Base-by-base conservation (phyloP, 2,113 vertebrate genomes). In the Centrocercus urophasianus region DNA sequence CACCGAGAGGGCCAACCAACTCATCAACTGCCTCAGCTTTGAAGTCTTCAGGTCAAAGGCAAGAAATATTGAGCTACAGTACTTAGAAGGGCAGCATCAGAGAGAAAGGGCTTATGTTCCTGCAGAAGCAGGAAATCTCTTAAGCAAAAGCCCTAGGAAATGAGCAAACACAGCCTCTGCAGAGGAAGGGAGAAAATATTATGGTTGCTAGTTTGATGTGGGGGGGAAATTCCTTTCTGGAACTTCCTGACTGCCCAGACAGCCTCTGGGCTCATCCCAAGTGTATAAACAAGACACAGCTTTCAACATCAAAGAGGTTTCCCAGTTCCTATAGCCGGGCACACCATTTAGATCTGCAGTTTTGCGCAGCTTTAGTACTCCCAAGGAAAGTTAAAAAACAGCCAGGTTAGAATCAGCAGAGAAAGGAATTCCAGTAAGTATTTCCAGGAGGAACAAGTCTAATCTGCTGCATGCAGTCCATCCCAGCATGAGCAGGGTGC, bases 221-320 rank as follows among this genome's bases (percentile, higher is more conserved):
- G 40, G 36, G 90, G 90, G 79, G 34, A 91, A 89, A 93, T 91
- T 94, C 75, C 83, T 90, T 93, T 86, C 86, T 88, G 65, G 60
- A 90, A 74, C 52, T 93, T 95, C 83, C 86, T 90, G 60, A 65
- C 90, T 88, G 12, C 50, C 56, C 60, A 91, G 79, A 86, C 72
- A 89, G 85, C 75, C 71, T 59, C 75, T 85, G 45, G 75, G 78
- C 60, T 95, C 91, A 80, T 88, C 83, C 38, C 19, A 78, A 80
- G 67, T 27, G 5, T 56, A 83, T 67, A 83, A 86, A 88, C 57
- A 93, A 89, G 90, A 83, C 22, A 94, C 28, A 93, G 56, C 42
- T 90, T 86, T 88, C 42, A 54, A 50, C 69, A 91, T 80, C 75
- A 94, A 93, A 96, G 79, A 90, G 72, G 79, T 74, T 95, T 94